Base-by-base conservation (phyloP, 2,113 vertebrate genomes). In the Marmota monax region DNA sequence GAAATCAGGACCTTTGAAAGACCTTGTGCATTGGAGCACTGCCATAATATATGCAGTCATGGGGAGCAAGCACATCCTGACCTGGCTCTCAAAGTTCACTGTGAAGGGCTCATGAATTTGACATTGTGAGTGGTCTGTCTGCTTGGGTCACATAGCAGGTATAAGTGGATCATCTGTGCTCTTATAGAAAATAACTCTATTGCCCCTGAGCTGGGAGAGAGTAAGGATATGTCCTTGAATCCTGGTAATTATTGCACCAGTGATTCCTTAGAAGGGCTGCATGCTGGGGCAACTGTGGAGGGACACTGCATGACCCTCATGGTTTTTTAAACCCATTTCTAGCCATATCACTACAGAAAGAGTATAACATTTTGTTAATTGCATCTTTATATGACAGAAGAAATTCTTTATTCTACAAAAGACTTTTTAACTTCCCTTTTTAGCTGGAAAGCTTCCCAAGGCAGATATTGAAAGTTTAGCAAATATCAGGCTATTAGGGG, bases 41-140 rank as follows among this genome's bases (percentile, higher is more conserved):
- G 10, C 91, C 23, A 97, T 96, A 98, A 98, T 91, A 70, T 88
- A 82, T 89, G 95, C 96, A 98, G 98, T 98, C 98, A 98, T 63
- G 65, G 96, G 95, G 25, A 94, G 85, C 98, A 96, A 89, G 96
- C 95, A 82, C 48, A 39, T 67, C 72, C 95, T 84, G 93, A 94
- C 96, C 96, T 94, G 80, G 29, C 7, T 86, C 79, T 93, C 91
- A 87, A 65, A 98, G 96, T 97, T 97, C 98, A 94, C 96, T 92
- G 84, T 90, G 39, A n/a, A 37, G 65, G 77, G 88, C 61, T 89
- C 83, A 65, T 56, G 78, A 96, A 96, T 96, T 96, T 84, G 97
- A 97, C 96, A 90, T 90, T 98, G 94, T 95, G 92, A 97, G 79
- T 94, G 83, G 95, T 82, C 83, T 96, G 96, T 96, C 94, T 97